Evolutionary conservation across 1,140 invertebrate genomes (phyloP).

Genomic region (Lethocerus indicus): DNA sequence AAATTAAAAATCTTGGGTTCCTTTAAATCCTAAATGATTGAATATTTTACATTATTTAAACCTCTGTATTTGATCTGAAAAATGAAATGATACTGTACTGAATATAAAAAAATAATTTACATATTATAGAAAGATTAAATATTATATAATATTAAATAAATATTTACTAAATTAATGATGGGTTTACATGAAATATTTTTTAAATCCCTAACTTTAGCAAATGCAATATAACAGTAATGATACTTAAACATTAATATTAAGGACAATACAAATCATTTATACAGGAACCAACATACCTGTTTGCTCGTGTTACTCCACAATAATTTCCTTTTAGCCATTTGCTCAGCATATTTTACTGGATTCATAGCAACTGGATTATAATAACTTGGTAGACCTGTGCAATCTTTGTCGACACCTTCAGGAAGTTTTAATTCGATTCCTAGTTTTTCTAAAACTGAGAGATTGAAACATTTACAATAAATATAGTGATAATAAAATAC

Average conservation of each 20-base stretch:
- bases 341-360: constrained; percentile 68
- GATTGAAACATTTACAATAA: neutral
- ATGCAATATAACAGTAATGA: no score
- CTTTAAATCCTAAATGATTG: no score
- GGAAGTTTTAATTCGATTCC: constrained; percentile 20
- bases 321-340: constrained; percentile 58
- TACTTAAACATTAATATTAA: neutral
- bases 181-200: no score
- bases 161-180: no score
- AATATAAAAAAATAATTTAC: no score
- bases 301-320: constrained; percentile 31
- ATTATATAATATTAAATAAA: no score
- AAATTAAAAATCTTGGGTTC: no score
- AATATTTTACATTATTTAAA: no score
- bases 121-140: no score
- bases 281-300: constrained; percentile 31
- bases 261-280: constrained; percentile 55
- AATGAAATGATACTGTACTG: no score
- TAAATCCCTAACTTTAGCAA: no score
- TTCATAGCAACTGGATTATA: constrained; percentile 67
- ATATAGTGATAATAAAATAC: neutral
- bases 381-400: constrained; percentile 34
- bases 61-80: no score
- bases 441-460: constrained; percentile 19
- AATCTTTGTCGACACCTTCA: constrained; percentile 4